phyloP scores from a whole-genome alignment of 2,113 vertebrate genomes.

The Pipa parva region DNA sequence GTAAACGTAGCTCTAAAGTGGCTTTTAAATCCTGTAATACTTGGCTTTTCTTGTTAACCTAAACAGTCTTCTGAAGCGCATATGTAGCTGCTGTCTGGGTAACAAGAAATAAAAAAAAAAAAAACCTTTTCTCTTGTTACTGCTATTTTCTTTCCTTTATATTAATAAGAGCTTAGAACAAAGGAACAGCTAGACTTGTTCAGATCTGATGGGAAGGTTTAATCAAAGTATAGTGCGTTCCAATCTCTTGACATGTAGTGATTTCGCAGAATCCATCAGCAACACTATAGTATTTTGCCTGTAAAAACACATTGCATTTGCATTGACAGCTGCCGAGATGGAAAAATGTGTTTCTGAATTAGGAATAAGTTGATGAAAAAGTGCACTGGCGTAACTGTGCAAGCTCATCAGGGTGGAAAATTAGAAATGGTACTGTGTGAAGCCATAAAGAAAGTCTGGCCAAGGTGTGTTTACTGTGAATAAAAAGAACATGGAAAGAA shows the following conservation, averaged over 20 bases:
- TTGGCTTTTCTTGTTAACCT: conserved; percentile 61
- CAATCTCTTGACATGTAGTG: conserved; percentile 44
- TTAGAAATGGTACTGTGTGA: background rate
- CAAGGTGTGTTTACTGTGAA: too few species aligned
- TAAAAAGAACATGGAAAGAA: too few species aligned
- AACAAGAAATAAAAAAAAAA: conserved; percentile 54
- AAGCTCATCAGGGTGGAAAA: conserved; percentile 11
- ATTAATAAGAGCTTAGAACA: conserved; percentile 47
- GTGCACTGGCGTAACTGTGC: conserved; percentile 10
- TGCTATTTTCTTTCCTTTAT: conserved; percentile 44
- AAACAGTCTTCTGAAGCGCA: conserved; percentile 52
- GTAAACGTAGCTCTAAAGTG: conserved; percentile 29
- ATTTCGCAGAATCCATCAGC: conserved; percentile 37
- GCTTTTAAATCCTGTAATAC: conserved; percentile 58
- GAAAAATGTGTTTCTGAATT: conserved; percentile 32
- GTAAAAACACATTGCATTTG: conserved; percentile 38
- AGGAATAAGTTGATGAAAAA: conserved; percentile 31
- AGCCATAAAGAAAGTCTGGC: too few species aligned
- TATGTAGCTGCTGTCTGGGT: conserved; percentile 60
- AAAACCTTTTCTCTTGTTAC: conserved; percentile 43
- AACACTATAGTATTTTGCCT: conserved; percentile 38
- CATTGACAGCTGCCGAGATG: conserved; percentile 38
- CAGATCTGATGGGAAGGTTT: conserved; percentile 52
- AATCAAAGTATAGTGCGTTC: conserved; percentile 44
- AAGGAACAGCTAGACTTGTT: conserved; percentile 48